These are phyloP conservation scores for Apodemia mormo DNA, from an alignment of 2,888 invertebrate genomes.

Conservation along the genomic window DNA sequence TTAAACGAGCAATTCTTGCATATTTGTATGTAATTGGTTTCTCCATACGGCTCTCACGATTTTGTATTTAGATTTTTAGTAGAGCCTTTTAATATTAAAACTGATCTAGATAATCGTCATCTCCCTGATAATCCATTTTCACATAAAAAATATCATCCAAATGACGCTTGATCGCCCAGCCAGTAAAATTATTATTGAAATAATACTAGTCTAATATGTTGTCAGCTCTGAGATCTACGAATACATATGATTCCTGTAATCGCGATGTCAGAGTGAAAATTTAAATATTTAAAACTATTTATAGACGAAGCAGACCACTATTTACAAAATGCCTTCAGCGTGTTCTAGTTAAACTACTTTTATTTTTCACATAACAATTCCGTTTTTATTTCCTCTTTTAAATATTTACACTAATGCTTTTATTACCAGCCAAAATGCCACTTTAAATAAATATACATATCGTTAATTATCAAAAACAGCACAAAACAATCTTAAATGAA, in stretches of 20 bases:
- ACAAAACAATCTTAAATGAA: slow-evolving; percentile 55
- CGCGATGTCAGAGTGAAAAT: slow-evolving; percentile 3
- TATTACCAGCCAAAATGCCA: slow-evolving; percentile 40
- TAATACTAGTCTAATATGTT: not conserved
- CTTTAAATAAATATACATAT: slow-evolving; percentile 35
- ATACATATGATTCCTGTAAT: not conserved
- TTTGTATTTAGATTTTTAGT: no score
- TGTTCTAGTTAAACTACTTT: slow-evolving; percentile 47
- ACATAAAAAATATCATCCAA: no score
- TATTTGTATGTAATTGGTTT: no score
- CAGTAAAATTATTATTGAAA: not conserved
- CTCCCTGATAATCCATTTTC: no score
- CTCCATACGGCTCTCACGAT: no score
- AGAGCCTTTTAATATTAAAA: no score
- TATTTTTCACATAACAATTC: slow-evolving; percentile 65
- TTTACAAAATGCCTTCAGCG: slow-evolving; percentile 67
- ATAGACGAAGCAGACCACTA: slow-evolving; percentile 53
- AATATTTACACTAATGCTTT: slow-evolving; percentile 61
- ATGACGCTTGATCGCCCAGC: no score
- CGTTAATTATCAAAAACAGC: slow-evolving; percentile 44
- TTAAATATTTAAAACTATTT: slow-evolving; percentile 19
- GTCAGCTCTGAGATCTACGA: not conserved
- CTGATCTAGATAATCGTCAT: no score
- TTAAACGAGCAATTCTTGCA: no score
- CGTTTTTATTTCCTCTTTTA: slow-evolving; percentile 59